Evolutionary conservation across 1,140 invertebrate genomes (phyloP).

Genomic region (Aphelinus atriplicis): DNA sequence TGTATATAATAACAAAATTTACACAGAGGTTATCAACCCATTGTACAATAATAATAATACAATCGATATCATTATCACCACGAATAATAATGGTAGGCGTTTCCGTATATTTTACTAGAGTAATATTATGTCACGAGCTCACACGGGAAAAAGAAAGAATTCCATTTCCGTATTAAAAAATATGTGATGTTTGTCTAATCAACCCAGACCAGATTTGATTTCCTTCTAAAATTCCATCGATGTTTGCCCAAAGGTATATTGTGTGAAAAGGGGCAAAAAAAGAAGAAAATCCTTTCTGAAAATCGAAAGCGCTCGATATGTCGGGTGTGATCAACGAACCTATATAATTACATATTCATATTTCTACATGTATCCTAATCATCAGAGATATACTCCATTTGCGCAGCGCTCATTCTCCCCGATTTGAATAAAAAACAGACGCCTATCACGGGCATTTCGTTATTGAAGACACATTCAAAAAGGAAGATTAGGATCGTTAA

Average conservation of each 20-base stretch:
- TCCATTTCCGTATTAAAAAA: conserved; percentile 1
- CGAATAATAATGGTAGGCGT: conserved; percentile 35
- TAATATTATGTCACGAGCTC: conserved; percentile 23
- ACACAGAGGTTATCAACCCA: conserved; percentile 45
- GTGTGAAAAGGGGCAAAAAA: too few relatives aligned
- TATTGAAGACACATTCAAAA: too few relatives aligned
- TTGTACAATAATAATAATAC: conserved; percentile 41
- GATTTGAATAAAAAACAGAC: too few relatives aligned
- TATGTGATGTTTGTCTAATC: too few relatives aligned
- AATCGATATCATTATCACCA: conserved; percentile 31
- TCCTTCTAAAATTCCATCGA: too few relatives aligned
- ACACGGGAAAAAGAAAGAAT: conserved; percentile 21
- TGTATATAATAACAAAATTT: conserved; percentile 52
- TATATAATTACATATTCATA: conserved; percentile 25
- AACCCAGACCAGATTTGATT: too few relatives aligned
- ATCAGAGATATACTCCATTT: conserved; percentile 9
- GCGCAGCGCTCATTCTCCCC: too few relatives aligned
- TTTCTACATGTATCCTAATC: conserved; percentile 14
- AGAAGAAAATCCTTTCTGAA: too few relatives aligned
- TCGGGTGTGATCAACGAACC: conserved; percentile 18
- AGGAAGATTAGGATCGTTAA: conserved; percentile 45
- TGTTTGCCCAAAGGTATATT: too few relatives aligned
- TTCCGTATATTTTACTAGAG: conserved; percentile 29
- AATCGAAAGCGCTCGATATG: too few relatives aligned
- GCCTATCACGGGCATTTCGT: too few relatives aligned